phyloP scores from a whole-genome alignment of 2,888 invertebrate genomes.

The Iphiclides podalirius region DNA sequence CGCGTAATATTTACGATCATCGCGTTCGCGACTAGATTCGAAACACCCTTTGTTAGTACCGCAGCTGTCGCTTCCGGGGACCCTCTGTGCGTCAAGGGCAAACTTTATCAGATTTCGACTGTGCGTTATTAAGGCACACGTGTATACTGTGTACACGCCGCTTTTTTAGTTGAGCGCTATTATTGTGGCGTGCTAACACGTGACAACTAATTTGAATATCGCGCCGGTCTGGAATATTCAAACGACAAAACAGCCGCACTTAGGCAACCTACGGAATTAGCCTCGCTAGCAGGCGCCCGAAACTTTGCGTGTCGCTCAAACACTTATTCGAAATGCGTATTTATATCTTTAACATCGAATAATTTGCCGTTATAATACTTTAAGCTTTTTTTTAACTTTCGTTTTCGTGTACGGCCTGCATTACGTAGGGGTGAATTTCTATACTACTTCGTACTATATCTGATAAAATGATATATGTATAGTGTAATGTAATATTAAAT shows the following conservation, averaged over 20 bases:
- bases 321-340: neutral
- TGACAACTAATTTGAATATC: slow-evolving; percentile 22
- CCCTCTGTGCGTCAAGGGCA: slow-evolving; percentile 22
- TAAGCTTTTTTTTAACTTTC: neutral
- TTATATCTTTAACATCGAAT: neutral
- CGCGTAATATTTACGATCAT: neutral
- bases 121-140: slow-evolving; percentile 4
- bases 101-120: slow-evolving; percentile 28
- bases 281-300: slow-evolving; percentile 1
- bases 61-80: slow-evolving; percentile 35
- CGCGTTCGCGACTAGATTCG: neutral
- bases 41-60: slow-evolving; percentile 29
- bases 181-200: slow-evolving; percentile 20
- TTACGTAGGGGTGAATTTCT: no score
- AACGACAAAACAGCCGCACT: slow-evolving; percentile 6
- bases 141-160: slow-evolving; percentile 9
- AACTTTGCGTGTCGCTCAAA: slow-evolving; percentile 2
- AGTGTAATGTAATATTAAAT: no score
- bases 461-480: no score
- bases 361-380: neutral
- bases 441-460: no score
- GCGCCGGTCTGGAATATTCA: slow-evolving; percentile 19
- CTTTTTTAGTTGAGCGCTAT: slow-evolving; percentile 11
- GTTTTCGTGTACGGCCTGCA: no score
- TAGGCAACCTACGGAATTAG: slow-evolving; percentile 12